phyloP scores from a whole-genome alignment of 2,888 invertebrate species.

The Ornithoptera alexandrae region DNA sequence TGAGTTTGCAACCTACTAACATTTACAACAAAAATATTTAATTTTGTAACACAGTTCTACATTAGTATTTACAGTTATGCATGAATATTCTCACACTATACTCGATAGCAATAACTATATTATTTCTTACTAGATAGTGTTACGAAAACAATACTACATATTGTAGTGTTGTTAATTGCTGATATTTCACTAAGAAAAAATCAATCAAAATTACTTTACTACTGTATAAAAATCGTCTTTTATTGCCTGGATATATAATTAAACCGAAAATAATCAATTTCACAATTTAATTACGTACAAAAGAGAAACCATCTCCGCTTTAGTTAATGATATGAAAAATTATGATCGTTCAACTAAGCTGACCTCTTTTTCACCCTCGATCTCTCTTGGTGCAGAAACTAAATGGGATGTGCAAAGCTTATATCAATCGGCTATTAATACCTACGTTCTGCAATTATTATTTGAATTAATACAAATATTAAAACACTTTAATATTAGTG shows the following conservation, averaged over 20 bases:
- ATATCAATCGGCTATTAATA: background rate
- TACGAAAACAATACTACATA: no score
- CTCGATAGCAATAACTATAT: no score
- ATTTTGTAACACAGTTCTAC: no score
- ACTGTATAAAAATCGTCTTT: background rate
- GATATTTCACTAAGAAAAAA: no score
- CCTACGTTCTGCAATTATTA: background rate
- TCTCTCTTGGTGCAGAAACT: slow-evolving; percentile 13
- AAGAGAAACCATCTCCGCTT: slow-evolving; percentile 23
- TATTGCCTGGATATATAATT: background rate
- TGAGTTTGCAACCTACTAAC: no score
- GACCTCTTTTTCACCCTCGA: slow-evolving; percentile 61
- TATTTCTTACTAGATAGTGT: no score
- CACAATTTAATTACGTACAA: slow-evolving; percentile 5
- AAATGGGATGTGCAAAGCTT: slow-evolving; percentile 3
- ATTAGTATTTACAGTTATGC: no score
- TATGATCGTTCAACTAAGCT: slow-evolving; percentile 60
- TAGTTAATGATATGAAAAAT: slow-evolving; percentile 68
- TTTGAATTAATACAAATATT: no score
- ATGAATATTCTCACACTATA: no score
- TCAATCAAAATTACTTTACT: no score
- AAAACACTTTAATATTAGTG: no score
- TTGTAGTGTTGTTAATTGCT: no score
- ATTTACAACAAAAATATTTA: background rate
- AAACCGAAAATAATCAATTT: background rate